Evolutionary conservation across 2,888 invertebrate species (phyloP).

Genomic region (Troides oblongomaculatus): DNA sequence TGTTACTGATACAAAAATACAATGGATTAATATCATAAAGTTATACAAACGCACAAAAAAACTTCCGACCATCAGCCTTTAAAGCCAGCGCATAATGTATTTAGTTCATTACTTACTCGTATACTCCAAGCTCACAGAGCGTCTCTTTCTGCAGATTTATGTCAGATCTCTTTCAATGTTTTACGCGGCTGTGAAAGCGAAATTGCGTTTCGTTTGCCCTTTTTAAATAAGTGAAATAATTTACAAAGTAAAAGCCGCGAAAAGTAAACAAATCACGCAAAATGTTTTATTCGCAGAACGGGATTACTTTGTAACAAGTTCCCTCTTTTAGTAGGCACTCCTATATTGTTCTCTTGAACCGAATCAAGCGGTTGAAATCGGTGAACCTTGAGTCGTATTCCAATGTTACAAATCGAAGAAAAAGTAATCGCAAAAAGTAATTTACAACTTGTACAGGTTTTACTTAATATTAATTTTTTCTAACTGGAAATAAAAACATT

Average conservation of each 20-base stretch:
- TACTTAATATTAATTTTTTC: slow-evolving; percentile 21
- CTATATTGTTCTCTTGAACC: slow-evolving; percentile 45
- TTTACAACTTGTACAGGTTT: slow-evolving; percentile 29
- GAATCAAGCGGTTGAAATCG: slow-evolving; percentile 57
- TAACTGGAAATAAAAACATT: slow-evolving; percentile 38
- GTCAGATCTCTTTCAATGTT: slow-evolving; percentile 54
- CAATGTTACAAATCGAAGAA: slow-evolving; percentile 50
- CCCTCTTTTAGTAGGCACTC: slow-evolving; percentile 29
- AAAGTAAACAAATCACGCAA: slow-evolving; percentile 34
- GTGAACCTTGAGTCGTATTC: slow-evolving; percentile 59
- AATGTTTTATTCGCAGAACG: slow-evolving; percentile 46
- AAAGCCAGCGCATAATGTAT: slow-evolving; percentile 69
- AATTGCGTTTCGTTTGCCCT: slow-evolving; percentile 47
- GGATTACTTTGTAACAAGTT: slow-evolving; percentile 43
- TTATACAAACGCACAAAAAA: slow-evolving; percentile 47
- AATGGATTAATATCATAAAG: slow-evolving; percentile 25
- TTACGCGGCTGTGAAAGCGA: slow-evolving; percentile 55
- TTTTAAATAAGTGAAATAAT: slow-evolving; percentile 22
- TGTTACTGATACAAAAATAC: not conserved
- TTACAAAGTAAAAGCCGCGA: slow-evolving; percentile 16
- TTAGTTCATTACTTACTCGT: slow-evolving; percentile 70
- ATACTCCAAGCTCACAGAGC: slow-evolving; percentile 56
- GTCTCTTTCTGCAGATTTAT: slow-evolving; percentile 66
- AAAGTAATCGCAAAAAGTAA: slow-evolving; percentile 46
- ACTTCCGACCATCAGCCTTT: slow-evolving; percentile 41